Evolutionary conservation across 2,113 vertebrate species (phyloP).

Genomic region (Cichladusa arquata): DNA sequence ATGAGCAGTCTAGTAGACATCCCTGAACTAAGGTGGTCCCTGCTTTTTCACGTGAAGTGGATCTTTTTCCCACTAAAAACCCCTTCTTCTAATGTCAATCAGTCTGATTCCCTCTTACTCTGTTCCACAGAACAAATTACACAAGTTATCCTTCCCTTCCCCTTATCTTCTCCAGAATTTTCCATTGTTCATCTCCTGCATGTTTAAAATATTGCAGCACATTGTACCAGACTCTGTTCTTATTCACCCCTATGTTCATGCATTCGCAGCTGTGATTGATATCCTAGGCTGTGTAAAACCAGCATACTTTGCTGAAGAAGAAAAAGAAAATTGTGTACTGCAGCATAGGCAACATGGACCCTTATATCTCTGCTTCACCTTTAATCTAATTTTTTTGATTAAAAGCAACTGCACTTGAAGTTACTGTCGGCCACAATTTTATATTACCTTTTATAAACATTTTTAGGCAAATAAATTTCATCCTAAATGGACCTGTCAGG

Average conservation of each 20-base stretch:
- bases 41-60: background rate
- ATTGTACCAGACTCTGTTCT: background rate
- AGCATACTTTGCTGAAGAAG: background rate
- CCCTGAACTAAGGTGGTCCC: background rate
- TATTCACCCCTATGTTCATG: background rate
- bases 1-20: background rate
- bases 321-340: background rate
- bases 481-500: background rate
- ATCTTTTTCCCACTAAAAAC: background rate
- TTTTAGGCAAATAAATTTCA: background rate
- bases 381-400: background rate
- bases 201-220: background rate
- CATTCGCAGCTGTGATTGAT: background rate
- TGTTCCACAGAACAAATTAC: background rate
- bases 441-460: background rate
- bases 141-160: background rate
- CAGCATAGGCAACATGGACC: background rate
- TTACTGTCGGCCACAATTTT: background rate
- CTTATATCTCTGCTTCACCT: background rate
- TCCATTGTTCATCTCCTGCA: background rate
- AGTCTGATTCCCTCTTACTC: background rate
- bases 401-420: background rate
- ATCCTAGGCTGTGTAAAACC: background rate
- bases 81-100: background rate
- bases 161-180: background rate